These are phyloP conservation scores for Harmothoe impar DNA, from an alignment of 2,888 invertebrate genomes.

Conservation along the genomic window DNA sequence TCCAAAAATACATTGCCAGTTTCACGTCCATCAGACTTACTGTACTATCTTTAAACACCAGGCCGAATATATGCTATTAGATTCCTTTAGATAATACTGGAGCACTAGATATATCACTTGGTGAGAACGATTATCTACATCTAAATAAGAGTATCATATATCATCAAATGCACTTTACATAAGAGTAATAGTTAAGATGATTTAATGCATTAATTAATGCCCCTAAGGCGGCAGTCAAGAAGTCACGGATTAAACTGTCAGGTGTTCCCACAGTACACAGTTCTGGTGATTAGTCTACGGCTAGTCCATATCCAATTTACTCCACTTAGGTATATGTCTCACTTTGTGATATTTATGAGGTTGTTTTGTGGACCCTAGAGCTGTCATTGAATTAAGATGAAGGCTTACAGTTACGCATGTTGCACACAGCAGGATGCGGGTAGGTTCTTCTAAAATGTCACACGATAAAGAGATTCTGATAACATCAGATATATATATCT, in stretches of 20 bases:
- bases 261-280: background rate
- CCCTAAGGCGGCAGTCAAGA: slow-evolving; percentile 1
- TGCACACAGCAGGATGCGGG: background rate
- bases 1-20: too few species aligned
- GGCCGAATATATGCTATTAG: too few species aligned
- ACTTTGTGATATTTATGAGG: too few species aligned
- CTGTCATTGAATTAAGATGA: background rate
- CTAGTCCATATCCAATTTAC: background rate
- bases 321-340: background rate
- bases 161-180: too few species aligned
- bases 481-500: background rate
- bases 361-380: background rate
- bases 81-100: too few species aligned
- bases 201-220: background rate
- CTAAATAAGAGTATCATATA: too few species aligned
- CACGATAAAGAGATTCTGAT: background rate
- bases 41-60: too few species aligned
- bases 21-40: too few species aligned
- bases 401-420: background rate
- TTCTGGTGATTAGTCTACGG: background rate
- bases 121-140: too few species aligned
- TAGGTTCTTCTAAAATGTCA: background rate
- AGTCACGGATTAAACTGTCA: slow-evolving; percentile 35
- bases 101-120: too few species aligned
- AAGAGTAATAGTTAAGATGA: too few species aligned